These are phyloP conservation scores for Caenorhabditis drosophilae DNA, from an alignment of 2,888 invertebrate species.

Conservation along the genomic window DNA sequence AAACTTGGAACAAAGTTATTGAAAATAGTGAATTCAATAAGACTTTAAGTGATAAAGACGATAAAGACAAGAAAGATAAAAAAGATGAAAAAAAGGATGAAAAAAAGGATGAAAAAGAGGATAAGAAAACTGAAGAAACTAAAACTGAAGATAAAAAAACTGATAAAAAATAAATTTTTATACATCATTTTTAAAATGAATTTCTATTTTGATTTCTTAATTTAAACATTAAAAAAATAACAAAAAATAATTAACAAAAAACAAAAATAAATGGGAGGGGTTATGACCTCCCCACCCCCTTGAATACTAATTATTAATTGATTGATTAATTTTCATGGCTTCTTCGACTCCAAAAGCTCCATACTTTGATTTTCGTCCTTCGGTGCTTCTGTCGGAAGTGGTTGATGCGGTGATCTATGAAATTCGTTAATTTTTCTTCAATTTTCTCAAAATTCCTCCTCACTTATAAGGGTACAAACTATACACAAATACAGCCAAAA, in stretches of 20 bases:
- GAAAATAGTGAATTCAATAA: slow-evolving; percentile 38
- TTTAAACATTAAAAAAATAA: too few relatives aligned
- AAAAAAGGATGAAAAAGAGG: slow-evolving; percentile 7
- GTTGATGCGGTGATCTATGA: slow-evolving; percentile 42
- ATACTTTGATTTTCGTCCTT: too few relatives aligned
- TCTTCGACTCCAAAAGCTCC: too few relatives aligned
- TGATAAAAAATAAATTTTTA: too few relatives aligned
- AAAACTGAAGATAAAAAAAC: too few relatives aligned
- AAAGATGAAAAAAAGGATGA: slow-evolving; percentile 16
- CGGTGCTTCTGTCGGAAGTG: slow-evolving; percentile 33
- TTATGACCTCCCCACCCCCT: too few relatives aligned
- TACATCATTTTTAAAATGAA: too few relatives aligned
- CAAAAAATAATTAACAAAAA: too few relatives aligned
- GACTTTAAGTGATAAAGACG: slow-evolving; percentile 28
- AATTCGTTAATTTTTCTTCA: background rate
- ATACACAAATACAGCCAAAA: slow-evolving; percentile 64
- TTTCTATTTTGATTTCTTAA: too few relatives aligned
- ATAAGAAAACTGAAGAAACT: background rate
- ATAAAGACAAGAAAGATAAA: slow-evolving; percentile 4
- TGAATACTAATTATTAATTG: too few relatives aligned
- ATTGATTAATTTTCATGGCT: too few relatives aligned
- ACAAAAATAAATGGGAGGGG: too few relatives aligned
- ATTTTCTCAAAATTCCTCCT: slow-evolving; percentile 1
- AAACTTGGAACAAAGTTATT: slow-evolving; percentile 38
- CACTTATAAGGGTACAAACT: slow-evolving; percentile 59